A percentile compares a stretch with the other conserved stretches of the same genome.
Evolutionary conservation across 2,113 vertebrate species (phyloP).

Genomic region (Lycaon pictus): DNA sequence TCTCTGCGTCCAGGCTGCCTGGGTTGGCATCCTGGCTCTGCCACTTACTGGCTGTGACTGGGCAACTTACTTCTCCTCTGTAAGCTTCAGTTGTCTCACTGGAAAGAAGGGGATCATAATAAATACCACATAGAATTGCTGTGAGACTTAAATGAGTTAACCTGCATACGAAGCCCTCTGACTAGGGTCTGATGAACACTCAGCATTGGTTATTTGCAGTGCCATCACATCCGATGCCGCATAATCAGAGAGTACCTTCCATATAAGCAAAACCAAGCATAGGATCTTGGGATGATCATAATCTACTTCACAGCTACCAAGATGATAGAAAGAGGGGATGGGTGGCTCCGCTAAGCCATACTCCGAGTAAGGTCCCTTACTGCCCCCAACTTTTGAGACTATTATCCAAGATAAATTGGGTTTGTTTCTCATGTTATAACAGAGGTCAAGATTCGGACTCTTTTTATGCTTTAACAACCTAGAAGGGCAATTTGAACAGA

Average conservation of each 20-base stretch:
- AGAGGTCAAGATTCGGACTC: neutral
- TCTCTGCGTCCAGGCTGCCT: neutral
- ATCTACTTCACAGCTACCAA: neutral
- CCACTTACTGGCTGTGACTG: neutral
- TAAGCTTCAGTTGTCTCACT: neutral
- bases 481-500: neutral
- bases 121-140: neutral
- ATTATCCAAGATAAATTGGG: neutral
- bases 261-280: neutral
- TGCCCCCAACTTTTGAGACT: neutral
- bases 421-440: conserved; percentile 47
- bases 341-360: neutral
- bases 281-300: neutral
- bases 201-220: neutral
- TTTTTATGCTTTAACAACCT: conserved; percentile 28
- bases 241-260: neutral
- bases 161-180: neutral
- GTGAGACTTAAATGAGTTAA: neutral
- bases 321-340: neutral
- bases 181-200: neutral
- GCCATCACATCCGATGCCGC: neutral
- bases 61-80: neutral
- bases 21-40: neutral
- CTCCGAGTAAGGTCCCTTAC: neutral
- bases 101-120: neutral